Evolutionary conservation across 2,113 vertebrate genomes (phyloP).

Genomic region (Neogobius melanostomus): DNA sequence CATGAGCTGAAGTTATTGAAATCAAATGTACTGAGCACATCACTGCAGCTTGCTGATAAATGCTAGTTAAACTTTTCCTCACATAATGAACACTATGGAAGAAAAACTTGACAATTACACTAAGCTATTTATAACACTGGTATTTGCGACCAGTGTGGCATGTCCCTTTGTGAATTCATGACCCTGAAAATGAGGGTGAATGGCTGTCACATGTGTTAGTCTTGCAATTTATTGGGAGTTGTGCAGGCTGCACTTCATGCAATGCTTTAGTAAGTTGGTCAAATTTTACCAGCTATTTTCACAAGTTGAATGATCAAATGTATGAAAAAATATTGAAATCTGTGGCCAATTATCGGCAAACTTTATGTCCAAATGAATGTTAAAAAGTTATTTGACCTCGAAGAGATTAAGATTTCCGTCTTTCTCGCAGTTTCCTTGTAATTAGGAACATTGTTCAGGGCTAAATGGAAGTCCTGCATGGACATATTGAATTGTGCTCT

Average conservation of each 20-base stretch:
- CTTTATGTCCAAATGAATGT: neutral
- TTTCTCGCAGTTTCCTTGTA: constrained; percentile 31
- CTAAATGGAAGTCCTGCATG: constrained; percentile 51
- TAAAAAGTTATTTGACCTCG: neutral
- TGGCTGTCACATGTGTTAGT: neutral
- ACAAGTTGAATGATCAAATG: neutral
- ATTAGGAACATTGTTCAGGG: constrained; percentile 34
- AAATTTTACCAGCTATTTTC: neutral
- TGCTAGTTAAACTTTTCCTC: no score
- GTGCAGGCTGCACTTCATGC: neutral
- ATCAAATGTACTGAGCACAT: no score
- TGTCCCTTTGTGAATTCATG: neutral
- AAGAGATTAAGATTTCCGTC: no score
- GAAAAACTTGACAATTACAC: no score
- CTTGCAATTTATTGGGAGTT: neutral
- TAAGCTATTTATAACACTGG: neutral
- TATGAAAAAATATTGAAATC: neutral
- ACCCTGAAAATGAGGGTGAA: neutral
- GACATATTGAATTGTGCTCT: constrained; percentile 57
- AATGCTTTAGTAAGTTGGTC: neutral
- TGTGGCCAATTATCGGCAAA: no score
- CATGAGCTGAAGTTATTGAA: neutral
- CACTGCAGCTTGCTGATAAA: no score
- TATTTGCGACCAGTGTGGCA: neutral
- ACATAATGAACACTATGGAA: no score